Base-by-base conservation (phyloP, 2,888 invertebrate species). In the Idaea straminata region DNA sequence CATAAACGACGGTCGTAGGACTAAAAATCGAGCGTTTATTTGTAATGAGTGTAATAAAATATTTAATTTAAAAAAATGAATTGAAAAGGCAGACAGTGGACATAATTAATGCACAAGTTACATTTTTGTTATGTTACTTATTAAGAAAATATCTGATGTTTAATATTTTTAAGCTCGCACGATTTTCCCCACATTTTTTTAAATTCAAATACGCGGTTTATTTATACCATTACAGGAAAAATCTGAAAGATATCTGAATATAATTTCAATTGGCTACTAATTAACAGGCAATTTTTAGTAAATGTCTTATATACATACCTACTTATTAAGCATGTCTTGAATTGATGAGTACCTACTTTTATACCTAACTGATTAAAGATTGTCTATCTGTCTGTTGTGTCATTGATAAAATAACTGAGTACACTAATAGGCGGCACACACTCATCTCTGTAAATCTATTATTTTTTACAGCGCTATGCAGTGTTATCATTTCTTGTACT, bases 381-480 rank as follows among this genome's bases (percentile, higher is more conserved):
- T 59, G 75, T 69, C 69, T 47, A 13, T 47, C 47, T 47, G 6
- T 47, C 47, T 47, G 47, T 25, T 25, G 1, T 1, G 25, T 10
- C 47, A 47, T 64, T 62, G 16, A 15, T 60, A 25, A n/a, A 35
- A 57, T 6, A 67, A 69, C 64, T 62, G 61, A 68, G 64, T 69
- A 60, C 25, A 25, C 25, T 25, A 25, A 25, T 62, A 68, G 64
- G 71, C 60, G 13, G 3, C 34, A 67, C 68, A 75, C 87, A 88
- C 89, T 89, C 88, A 73, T 82, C 85, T 85, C 88, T 88, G 89
- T 89, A 89, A 86, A 82, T 82, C 74, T 68, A 64, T 67, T 64
- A 74, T 68, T 66, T 71, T 86, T 87, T 89, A 89, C 87, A 89
- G 87, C 78, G 75, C 74, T 75, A 76, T 75, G 86, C 78, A 86